Evolutionary conservation across 2,888 invertebrate genomes (phyloP), one percentile per base, ranked within the genome.

Genomic region (Hydropsyche betteni): DNA sequence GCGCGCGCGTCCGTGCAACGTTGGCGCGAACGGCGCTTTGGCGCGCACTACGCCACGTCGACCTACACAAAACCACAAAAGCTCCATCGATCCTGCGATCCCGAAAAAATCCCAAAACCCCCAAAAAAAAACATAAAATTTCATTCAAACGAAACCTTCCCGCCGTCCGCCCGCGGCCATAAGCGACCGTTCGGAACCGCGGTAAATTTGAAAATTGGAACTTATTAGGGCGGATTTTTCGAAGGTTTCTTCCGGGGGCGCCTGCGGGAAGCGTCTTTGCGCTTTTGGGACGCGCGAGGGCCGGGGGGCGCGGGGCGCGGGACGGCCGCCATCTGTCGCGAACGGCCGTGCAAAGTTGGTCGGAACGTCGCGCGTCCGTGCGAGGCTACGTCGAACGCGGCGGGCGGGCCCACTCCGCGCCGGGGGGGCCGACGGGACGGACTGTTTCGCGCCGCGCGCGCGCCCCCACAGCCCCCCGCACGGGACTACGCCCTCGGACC

Each of bases 381-480:
- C 72, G 55, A 72, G 72, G 61, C 72, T 72, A 72, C 72, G 72
- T 72, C 72, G 72, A 36, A 64, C 64, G 72, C 24, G 34, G 53
- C 53, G 53, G 36, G 52, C 51, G 53, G 55, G 44, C 34, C 58
- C 72, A 72, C 72, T 72, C 61, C 72, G 72, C 72, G 72, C 72
- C 72, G 61, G 58, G 72, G 72, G 72, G 72, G 72, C 72, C 72
- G 38, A 72, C 58, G 72, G 70, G 53, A 24, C 70, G 70, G 70
- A 70, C 53, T 12, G 64, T 55, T n/a, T 55, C 16, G 55, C n/a
- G 55, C 64, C 64, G 64, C 64, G 64, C 36, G 64, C 64, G 36
- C 64, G 51, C 61, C 4, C 64, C 34, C 44, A 44, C 44, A 44
- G 44, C 64, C 64, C 36, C 64, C 55, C 55, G 24, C 58, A 4